phyloP scores from a whole-genome alignment of 2,888 invertebrate genomes.

The Liopterus haemorrhoidalis region DNA sequence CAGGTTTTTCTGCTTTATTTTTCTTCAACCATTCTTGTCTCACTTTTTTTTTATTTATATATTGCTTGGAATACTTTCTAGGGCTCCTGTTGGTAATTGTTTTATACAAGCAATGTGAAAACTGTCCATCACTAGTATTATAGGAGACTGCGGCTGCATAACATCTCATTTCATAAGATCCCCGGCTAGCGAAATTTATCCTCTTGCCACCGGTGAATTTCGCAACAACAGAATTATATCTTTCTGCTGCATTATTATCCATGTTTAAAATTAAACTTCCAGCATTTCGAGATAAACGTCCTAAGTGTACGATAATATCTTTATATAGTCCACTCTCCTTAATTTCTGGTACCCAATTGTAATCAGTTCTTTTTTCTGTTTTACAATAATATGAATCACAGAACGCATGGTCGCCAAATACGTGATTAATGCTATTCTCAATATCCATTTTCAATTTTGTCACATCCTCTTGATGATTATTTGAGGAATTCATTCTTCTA shows the following conservation, averaged over 20 bases:
- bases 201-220: constrained; percentile 17
- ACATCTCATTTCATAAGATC: constrained; percentile 13
- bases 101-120: constrained; percentile 8
- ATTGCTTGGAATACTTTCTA: constrained; percentile 1
- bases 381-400: constrained; percentile 8
- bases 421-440: constrained; percentile 9
- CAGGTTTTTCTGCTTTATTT: not conserved
- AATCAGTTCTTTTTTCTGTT: constrained; percentile 1
- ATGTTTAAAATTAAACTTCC: constrained; percentile 17
- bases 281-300: constrained; percentile 15
- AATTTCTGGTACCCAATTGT: constrained; percentile 15
- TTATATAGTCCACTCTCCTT: constrained; percentile 18
- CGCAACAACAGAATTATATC: constrained; percentile 13
- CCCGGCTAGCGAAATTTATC: constrained; percentile 9
- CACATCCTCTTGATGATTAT: not conserved
- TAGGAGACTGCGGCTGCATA: constrained; percentile 16
- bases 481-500: not conserved
- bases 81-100: constrained; percentile 6
- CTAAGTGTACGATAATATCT: constrained; percentile 12
- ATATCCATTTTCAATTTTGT: too few species aligned
- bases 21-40: not conserved
- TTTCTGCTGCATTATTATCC: constrained; percentile 15
- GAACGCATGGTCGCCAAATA: constrained; percentile 13
- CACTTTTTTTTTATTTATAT: constrained; percentile 4
- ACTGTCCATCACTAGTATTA: constrained; percentile 7